A percentile compares a stretch with the other conserved stretches of the same genome.
phyloP scores from a whole-genome alignment of 2,797 vertebrate genomes.

The Danio tinwini region DNA sequence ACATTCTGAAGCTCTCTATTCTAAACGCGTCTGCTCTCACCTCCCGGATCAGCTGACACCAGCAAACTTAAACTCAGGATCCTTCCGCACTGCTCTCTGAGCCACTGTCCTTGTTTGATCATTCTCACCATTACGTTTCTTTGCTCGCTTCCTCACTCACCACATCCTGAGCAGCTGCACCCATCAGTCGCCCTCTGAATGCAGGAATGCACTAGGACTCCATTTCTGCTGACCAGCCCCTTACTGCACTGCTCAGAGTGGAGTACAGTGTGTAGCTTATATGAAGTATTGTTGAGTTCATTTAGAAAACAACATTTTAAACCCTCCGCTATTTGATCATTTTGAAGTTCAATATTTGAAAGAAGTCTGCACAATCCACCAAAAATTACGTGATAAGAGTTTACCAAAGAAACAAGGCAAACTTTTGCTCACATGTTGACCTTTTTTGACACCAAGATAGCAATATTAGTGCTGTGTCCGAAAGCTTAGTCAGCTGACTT shows the following conservation, averaged over 20 bases:
- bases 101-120: constrained; percentile 36
- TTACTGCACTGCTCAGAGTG: constrained; percentile 2
- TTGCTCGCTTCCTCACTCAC: constrained; percentile 15
- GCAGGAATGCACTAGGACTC: constrained; percentile 75
- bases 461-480: too few species aligned
- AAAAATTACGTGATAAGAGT: too few species aligned
- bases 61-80: constrained; percentile 19
- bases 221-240: constrained; percentile 29
- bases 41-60: background rate
- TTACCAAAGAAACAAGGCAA: too few species aligned
- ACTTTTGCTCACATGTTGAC: too few species aligned
- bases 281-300: background rate
- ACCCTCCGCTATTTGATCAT: background rate
- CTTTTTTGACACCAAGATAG: too few species aligned
- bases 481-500: too few species aligned
- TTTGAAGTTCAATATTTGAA: background rate
- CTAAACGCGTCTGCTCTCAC: constrained; percentile 8
- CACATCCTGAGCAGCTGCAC: constrained; percentile 50
- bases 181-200: constrained; percentile 50
- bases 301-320: background rate
- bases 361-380: too few species aligned
- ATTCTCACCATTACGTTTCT: constrained; percentile 38
- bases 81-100: background rate
- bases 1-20: constrained; percentile 35
- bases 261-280: background rate